Evolutionary conservation across 1,140 invertebrate genomes (phyloP).

Genomic region (Caenorhabditis brenneri): DNA sequence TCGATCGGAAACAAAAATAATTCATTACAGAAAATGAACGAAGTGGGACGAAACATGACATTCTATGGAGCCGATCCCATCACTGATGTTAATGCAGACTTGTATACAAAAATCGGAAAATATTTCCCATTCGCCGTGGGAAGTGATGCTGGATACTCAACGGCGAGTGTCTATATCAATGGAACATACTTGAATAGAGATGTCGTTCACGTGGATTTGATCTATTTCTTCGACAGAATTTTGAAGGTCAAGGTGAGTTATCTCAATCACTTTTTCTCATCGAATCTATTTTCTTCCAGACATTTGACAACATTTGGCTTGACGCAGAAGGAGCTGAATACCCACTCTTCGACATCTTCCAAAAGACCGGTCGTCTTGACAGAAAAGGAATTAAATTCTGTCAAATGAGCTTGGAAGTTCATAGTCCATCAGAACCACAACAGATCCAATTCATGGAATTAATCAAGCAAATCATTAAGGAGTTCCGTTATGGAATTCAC

Average conservation of each 20-base stretch:
- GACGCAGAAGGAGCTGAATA: conserved; percentile 23
- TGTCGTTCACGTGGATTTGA: conserved; percentile 34
- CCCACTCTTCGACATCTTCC: conserved; percentile 10
- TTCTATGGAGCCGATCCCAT: conserved; percentile 42
- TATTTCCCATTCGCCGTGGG: conserved; percentile 28
- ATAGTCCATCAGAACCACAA: not conserved
- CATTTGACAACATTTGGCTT: conserved; percentile 16
- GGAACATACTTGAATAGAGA: conserved; percentile 1
- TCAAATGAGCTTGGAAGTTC: conserved; percentile 31
- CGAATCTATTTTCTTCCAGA: not conserved
- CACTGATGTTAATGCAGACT: not conserved
- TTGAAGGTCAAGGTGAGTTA: conserved; percentile 7
- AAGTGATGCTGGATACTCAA: conserved; percentile 30
- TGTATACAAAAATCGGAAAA: conserved; percentile 15
- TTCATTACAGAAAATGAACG: not conserved
- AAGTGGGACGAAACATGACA: conserved; percentile 6
- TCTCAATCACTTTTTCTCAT: not conserved
- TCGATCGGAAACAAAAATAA: not conserved
- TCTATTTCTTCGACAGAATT: conserved; percentile 21
- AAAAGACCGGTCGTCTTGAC: not conserved
- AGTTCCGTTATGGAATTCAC: not conserved
- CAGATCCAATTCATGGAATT: conserved; percentile 38
- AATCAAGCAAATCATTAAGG: not conserved
- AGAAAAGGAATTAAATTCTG: conserved; percentile 13
- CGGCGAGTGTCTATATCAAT: conserved; percentile 14